Evolutionary conservation across 2,888 invertebrate species (phyloP).

Genomic region (Dusona sp.): DNA sequence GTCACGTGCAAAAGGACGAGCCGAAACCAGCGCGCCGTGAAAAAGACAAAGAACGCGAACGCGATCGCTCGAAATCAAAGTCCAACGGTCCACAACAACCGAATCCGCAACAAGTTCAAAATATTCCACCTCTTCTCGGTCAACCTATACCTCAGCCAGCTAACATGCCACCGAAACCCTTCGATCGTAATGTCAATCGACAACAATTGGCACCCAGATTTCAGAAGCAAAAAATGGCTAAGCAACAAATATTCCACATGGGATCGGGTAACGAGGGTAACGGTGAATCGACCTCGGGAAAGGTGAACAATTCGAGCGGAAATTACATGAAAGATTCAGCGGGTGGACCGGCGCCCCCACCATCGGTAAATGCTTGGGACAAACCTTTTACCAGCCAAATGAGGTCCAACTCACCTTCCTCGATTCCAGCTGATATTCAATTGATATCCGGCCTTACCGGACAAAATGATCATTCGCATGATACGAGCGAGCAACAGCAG

Average conservation of each 20-base stretch:
- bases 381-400: constrained; percentile 91
- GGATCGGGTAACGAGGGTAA: constrained; percentile 82
- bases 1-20: constrained; percentile 83
- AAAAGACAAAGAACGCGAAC: constrained; percentile 80
- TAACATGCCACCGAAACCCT: constrained; percentile 82
- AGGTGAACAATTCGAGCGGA: constrained; percentile 68
- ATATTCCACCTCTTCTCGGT: constrained; percentile 85
- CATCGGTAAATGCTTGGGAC: constrained; percentile 93
- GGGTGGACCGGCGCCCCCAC: constrained; percentile 87
- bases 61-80: constrained; percentile 83
- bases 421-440: constrained; percentile 79
- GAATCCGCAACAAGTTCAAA: constrained; percentile 82
- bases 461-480: constrained; percentile 77
- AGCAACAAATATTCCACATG: constrained; percentile 85
- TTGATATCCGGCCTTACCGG: constrained; percentile 78
- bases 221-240: constrained; percentile 90
- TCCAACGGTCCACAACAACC: constrained; percentile 76
- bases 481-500: constrained; percentile 75
- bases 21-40: constrained; percentile 77
- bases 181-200: constrained; percentile 82
- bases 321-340: constrained; percentile 80
- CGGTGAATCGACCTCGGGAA: constrained; percentile 84
- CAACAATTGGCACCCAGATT: constrained; percentile 91
- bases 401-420: constrained; percentile 86
- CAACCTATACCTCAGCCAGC: constrained; percentile 86